Base-by-base conservation (phyloP, 2,888 invertebrate genomes). In the Drosophila acutilabella region DNA sequence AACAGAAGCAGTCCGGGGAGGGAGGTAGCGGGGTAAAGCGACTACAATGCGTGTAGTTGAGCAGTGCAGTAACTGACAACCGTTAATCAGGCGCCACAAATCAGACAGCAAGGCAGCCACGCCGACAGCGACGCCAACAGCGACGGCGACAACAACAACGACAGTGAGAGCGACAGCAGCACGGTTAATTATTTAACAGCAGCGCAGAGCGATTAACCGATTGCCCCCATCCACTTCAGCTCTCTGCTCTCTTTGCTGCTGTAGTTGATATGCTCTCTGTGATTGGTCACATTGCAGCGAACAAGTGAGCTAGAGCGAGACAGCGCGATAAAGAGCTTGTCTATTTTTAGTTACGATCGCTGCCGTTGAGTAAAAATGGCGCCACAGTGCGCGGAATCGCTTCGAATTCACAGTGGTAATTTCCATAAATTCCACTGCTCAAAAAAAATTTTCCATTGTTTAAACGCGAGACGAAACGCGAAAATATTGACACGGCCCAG, bases 1-100 rank as follows among this genome's bases (percentile, higher is more conserved):
- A 30, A 30, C 36, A 36, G 13, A 36, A 36, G 36, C 36, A 36
- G 36, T 13, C 11, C 11, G 11, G 4, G 20, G 20, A 20, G 20
- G 2, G 33, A 11, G 58, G 47, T 47, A 26, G 47, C 18, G 26
- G 62, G 56, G 65, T 51, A 64, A 69, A 14, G 13, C 4, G 47
- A 47, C 13, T 11, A 14, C 51, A 23, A 38, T 40, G 8, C 23
- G 41, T 62, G 73, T 72, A 65, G 73, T 78, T 74, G 54, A 51
- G 69, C 45, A 61, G 47, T 71, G 42, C 52, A 45, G 57, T 54
- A 61, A 36, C 67, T 81, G 84, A 87, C 80, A 85, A 65, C 85
- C 87, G 82, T 78, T 85, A 85, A 87, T 87, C 81, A 84, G 80
- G 84, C 83, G 79, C 74, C 78, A 74, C 79, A 84, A 86, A 84